Percentiles rank a stretch among this genome's conserved stretches.
Evolutionary conservation across 2,113 vertebrate species (phyloP).

Genomic region (Struthidea cinerea): DNA sequence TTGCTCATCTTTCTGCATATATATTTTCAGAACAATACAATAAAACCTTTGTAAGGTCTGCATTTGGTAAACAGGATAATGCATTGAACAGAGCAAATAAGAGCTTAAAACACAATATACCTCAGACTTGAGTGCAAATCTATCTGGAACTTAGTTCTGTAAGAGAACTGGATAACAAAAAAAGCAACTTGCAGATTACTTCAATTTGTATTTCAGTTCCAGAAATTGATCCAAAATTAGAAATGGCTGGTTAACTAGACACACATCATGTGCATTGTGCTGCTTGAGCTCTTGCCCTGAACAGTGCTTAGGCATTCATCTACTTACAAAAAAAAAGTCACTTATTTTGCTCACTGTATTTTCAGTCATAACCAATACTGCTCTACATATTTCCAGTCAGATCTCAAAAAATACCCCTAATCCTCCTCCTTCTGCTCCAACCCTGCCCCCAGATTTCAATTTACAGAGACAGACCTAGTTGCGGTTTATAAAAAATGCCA

Average conservation of each 20-base stretch:
- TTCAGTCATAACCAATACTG: background rate
- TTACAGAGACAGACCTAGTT: background rate
- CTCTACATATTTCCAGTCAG: background rate
- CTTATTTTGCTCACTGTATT: background rate
- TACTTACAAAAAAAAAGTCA: fast-evolving
- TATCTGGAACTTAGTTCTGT: background rate
- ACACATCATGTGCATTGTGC: fast-evolving
- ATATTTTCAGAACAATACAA: background rate
- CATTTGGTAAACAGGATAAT: background rate
- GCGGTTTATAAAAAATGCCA: background rate
- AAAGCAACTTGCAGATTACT: background rate
- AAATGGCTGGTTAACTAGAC: background rate
- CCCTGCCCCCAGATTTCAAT: fast-evolving
- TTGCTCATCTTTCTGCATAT: background rate
- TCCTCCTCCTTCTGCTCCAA: background rate
- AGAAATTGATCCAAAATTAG: background rate
- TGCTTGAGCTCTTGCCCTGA: background rate
- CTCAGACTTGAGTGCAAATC: background rate
- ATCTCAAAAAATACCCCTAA: background rate
- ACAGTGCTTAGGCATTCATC: background rate
- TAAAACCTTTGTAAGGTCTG: background rate
- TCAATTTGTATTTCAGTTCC: background rate
- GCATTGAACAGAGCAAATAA: background rate
- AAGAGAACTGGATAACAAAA: background rate
- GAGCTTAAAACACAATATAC: background rate